A percentile compares a stretch with the other conserved stretches of the same genome.
phyloP scores from a whole-genome alignment of 2,888 invertebrate species.

The Brachypterus glaber region DNA sequence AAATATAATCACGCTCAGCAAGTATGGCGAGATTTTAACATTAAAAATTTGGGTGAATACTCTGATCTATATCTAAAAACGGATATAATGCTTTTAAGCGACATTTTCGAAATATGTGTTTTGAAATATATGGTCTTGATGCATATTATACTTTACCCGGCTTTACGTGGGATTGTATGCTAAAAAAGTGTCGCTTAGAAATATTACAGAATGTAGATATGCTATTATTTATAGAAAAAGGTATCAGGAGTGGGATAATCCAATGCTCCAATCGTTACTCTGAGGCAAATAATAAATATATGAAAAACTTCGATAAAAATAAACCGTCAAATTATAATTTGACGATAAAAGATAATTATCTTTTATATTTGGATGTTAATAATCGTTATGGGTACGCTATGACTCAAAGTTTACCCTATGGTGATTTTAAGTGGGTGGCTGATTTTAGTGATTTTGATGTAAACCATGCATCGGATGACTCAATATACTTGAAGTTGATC shows the following conservation, averaged over 20 bases:
- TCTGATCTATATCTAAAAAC: conserved; percentile 19
- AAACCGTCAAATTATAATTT: no score
- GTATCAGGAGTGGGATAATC: conserved; percentile 9
- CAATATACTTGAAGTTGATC: conserved; percentile 37
- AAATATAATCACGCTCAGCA: conserved; percentile 28
- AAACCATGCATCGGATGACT: conserved; percentile 12
- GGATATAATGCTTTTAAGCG: conserved; percentile 6
- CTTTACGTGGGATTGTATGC: neutral
- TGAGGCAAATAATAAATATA: no score
- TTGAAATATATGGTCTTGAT: neutral
- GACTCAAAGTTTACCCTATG: conserved; percentile 25
- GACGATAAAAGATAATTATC: no score
- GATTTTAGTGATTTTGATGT: conserved; percentile 13
- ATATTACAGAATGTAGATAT: conserved; percentile 12
- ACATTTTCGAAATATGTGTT: conserved; percentile 1
- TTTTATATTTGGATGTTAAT: conserved; percentile 25
- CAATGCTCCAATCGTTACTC: conserved; percentile 3
- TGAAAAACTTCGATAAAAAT: conserved; percentile 9
- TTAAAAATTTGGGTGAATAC: conserved; percentile 27
- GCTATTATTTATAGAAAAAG: conserved; percentile 11
- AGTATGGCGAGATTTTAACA: conserved; percentile 27
- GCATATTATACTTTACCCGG: neutral
- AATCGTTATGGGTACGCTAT: conserved; percentile 25
- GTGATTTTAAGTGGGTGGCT: no score
- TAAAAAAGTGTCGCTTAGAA: conserved; percentile 9